Percentiles rank a stretch among this genome's conserved stretches.
Evolutionary conservation across 1,140 invertebrate species (phyloP).

Genomic region (Drosophila ohnishii): DNA sequence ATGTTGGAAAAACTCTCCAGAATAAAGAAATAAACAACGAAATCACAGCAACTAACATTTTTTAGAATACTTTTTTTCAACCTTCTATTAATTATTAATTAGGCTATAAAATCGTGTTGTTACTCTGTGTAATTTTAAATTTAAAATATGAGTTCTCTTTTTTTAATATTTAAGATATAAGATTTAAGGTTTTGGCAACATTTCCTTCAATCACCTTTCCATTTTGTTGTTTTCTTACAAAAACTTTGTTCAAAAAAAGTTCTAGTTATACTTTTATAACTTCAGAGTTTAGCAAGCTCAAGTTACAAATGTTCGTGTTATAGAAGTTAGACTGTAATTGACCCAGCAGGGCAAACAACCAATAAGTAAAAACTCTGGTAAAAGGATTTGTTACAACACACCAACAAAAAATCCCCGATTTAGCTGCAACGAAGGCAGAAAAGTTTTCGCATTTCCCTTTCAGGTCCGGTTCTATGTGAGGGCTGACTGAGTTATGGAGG

Average conservation of each 20-base stretch:
- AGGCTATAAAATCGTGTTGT: too few relatives aligned
- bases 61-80: background rate
- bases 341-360: constrained; percentile 17
- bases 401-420: constrained; percentile 1
- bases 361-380: constrained; percentile 28
- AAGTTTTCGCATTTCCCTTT: constrained; percentile 22
- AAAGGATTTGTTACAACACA: constrained; percentile 31
- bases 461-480: background rate
- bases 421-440: constrained; percentile 13
- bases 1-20: too few relatives aligned
- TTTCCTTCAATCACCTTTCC: too few relatives aligned
- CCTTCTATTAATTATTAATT: too few relatives aligned
- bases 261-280: too few relatives aligned
- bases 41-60: too few relatives aligned
- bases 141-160: background rate
- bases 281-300: background rate
- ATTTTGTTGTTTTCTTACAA: background rate
- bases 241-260: background rate
- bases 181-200: too few relatives aligned
- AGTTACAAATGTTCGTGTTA: background rate
- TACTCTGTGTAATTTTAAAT: too few relatives aligned
- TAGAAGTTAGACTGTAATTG: constrained; percentile 30
- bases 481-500: constrained; percentile 23
- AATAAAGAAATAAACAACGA: too few relatives aligned
- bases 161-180: too few relatives aligned